Evolutionary conservation across 1,140 invertebrate species (phyloP), one percentile per base, ranked within the genome.

Genomic region (Dolichoris vasculosae): DNA sequence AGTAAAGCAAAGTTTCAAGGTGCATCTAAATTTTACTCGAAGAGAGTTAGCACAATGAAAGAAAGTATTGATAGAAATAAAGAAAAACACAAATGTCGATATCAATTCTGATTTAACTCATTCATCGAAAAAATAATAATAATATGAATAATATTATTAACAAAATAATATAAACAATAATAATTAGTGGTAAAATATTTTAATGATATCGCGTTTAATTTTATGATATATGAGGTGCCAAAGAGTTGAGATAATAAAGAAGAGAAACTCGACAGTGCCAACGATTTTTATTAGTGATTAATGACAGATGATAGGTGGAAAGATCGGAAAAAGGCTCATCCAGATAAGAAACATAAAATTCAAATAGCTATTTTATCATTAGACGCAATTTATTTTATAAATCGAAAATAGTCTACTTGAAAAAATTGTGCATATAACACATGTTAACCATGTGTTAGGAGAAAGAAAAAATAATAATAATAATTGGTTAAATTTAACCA

Each of bases 51-150:
- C 40, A 40, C n/a, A n/a, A 86, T 81, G 51, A 75, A 88, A 85
- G 84, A 87, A 88, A 87, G 85, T 86, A 88, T 87, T 73, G 86
- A 86, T 71, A 38, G 15, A 59, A 79, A 80, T 76, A 78, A 86
- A 80, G 63, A 84, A 84, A 87, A 86, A 87, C 32, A 46, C 69
- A 81, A 67, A 55, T 83, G 78, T 82, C 64, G 48, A 80, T 73
- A 43, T 75, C 59, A 20, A 73, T 67, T 86, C 43, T 77, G 11
- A 86, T 88, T 86, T 59, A 71, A 81, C 79, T 86, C 46, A 84
- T 88, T 86, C 40, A 83, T 73, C 48, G 40, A 75, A 83, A 7
- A 48, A 86, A 30, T 86, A 86, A 26, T 77, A 86, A 51, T 86
- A 75, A 17, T n/a, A n/a, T n/a, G n/a, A n/a, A n/a, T 81, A 76